Conservation (phyloP, 2,113 vertebrate species). For the cattle (Bos taurus) region DNA sequence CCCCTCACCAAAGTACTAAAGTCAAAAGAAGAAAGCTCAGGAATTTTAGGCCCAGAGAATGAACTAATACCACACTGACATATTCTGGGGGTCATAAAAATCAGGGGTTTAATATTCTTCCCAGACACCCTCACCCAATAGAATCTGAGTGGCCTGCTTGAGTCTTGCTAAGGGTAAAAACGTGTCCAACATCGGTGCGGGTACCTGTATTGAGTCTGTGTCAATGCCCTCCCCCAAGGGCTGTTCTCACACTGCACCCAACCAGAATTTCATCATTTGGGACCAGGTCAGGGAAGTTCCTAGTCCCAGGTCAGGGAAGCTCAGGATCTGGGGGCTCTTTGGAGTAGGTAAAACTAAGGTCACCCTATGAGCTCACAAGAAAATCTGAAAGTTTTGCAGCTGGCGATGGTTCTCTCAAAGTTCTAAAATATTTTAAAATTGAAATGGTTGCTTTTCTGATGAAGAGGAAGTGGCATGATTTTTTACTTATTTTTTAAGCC, state of each 20-base stretch:
- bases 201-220: not conserved
- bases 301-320: not conserved
- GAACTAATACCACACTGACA: not conserved
- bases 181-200: not conserved
- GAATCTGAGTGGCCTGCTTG: not conserved
- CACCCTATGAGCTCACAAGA: not conserved
- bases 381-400: not conserved
- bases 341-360: not conserved
- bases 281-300: not conserved
- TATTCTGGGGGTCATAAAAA: not conserved
- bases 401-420: not conserved
- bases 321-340: not conserved
- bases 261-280: not conserved
- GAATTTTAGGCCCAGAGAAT: not conserved
- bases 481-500: not conserved
- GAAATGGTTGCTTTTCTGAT: not conserved
- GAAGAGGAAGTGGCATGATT: not conserved
- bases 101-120: fast-evolving
- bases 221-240: not conserved
- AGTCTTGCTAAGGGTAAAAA: not conserved
- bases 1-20: not conserved
- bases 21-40: not conserved
- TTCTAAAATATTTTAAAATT: not conserved
- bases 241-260: not conserved
- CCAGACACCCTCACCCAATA: not conserved